These are phyloP conservation scores for Orthosia gracilis DNA, from an alignment of 2,888 invertebrate species.

Conservation along the genomic window DNA sequence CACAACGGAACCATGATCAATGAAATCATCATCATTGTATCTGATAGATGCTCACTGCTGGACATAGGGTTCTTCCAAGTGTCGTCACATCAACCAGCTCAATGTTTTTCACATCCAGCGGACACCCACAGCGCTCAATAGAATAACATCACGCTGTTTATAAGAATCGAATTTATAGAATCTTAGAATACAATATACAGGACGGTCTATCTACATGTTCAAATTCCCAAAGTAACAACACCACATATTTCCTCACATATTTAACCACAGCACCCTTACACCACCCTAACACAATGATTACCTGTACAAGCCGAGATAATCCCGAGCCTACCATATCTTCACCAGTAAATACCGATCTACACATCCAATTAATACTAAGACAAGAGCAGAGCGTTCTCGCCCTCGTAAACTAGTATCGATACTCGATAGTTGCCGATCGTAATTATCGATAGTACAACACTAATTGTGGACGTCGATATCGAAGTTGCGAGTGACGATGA, in stretches of 20 bases:
- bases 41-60: too few relatives aligned
- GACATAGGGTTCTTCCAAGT: too few relatives aligned
- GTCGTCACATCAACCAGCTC: too few relatives aligned
- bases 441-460: slow-evolving; percentile 87
- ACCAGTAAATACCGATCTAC: slow-evolving; percentile 68
- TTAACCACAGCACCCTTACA: slow-evolving; percentile 23
- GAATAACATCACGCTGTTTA: too few relatives aligned
- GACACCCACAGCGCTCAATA: too few relatives aligned
- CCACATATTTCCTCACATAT: slow-evolving; percentile 19
- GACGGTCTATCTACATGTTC: neutral
- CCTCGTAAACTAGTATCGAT: slow-evolving; percentile 70
- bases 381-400: slow-evolving; percentile 65
- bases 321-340: slow-evolving; percentile 61
- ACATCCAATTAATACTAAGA: slow-evolving; percentile 70
- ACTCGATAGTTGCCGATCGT: slow-evolving; percentile 78
- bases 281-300: slow-evolving; percentile 60
- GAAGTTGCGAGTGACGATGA: slow-evolving; percentile 73
- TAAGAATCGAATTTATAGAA: neutral
- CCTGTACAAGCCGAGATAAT: slow-evolving; percentile 52
- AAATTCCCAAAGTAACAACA: neutral
- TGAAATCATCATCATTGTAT: too few relatives aligned
- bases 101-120: too few relatives aligned
- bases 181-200: neutral
- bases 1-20: too few relatives aligned
- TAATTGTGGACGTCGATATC: slow-evolving; percentile 82